Evolutionary conservation across 2,888 invertebrate genomes (phyloP).

Genomic region (Folsomia candida): DNA sequence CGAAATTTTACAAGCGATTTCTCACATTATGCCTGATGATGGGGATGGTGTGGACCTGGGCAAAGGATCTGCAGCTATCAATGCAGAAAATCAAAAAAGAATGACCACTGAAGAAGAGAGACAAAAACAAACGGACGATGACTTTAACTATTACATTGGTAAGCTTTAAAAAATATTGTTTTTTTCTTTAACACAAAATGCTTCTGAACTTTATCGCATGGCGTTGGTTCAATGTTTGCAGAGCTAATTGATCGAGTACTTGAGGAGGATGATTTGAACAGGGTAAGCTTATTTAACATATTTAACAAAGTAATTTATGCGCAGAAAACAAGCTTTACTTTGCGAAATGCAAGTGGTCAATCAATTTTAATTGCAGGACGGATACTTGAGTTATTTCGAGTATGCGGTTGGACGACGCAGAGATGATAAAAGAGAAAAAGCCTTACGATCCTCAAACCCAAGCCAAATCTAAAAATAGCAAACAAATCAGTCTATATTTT

Average conservation of each 20-base stretch:
- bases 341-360: neutral
- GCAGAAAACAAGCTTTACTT: neutral
- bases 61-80: neutral
- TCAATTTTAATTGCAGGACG: slow-evolving; percentile 53
- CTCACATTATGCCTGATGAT: slow-evolving; percentile 65
- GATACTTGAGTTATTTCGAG: slow-evolving; percentile 81
- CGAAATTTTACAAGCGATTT: slow-evolving; percentile 79
- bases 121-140: slow-evolving; percentile 55
- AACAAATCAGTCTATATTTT: too few species aligned
- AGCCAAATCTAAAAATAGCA: neutral
- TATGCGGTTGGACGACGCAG: slow-evolving; percentile 60
- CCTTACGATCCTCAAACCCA: neutral
- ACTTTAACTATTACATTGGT: slow-evolving; percentile 58
- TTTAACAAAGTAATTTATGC: too few species aligned
- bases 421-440: slow-evolving; percentile 50
- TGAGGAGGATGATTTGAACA: slow-evolving; percentile 75
- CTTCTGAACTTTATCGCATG: slow-evolving; percentile 49
- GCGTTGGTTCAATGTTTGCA: slow-evolving; percentile 55
- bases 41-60: slow-evolving; percentile 53
- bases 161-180: slow-evolving; percentile 38
- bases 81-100: neutral
- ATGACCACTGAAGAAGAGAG: slow-evolving; percentile 52
- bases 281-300: slow-evolving; percentile 59
- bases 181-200: slow-evolving; percentile 44
- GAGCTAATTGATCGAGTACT: slow-evolving; percentile 83